These are phyloP conservation scores for Xiphydria camelus DNA, from an alignment of 2,888 invertebrate species.

Conservation along the genomic window DNA sequence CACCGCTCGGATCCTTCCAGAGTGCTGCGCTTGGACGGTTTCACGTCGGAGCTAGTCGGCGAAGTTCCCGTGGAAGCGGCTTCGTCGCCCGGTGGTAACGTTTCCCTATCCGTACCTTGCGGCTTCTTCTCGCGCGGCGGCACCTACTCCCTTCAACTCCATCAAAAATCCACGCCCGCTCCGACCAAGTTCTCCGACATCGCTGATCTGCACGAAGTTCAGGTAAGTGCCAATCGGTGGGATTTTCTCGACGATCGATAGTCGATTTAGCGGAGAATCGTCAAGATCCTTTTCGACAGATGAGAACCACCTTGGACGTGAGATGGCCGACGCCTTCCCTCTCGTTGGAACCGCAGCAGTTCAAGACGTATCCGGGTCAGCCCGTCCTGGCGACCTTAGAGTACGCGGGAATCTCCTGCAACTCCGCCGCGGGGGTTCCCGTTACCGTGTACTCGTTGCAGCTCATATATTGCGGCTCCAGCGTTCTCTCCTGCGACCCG, in stretches of 20 bases:
- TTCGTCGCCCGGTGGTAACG: slow-evolving; percentile 37
- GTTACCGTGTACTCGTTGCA: slow-evolving; percentile 67
- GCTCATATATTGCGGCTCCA: slow-evolving; percentile 78
- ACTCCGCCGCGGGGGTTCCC: slow-evolving; percentile 56
- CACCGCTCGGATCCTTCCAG: slow-evolving; percentile 35
- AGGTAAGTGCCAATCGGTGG: slow-evolving; percentile 30
- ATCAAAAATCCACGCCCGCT: slow-evolving; percentile 41
- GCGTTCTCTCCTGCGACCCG: slow-evolving; percentile 72
- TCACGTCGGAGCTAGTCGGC: slow-evolving; percentile 51
- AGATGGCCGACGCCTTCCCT: slow-evolving; percentile 79
- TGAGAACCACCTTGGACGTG: slow-evolving; percentile 68
- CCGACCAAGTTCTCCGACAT: slow-evolving; percentile 36
- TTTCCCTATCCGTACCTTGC: slow-evolving; percentile 65
- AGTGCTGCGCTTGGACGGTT: slow-evolving; percentile 61
- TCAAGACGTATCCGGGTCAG: slow-evolving; percentile 78
- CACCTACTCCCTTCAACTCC: slow-evolving; percentile 63
- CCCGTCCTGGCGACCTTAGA: slow-evolving; percentile 75
- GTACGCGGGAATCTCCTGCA: slow-evolving; percentile 74
- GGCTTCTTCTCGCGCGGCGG: slow-evolving; percentile 77
- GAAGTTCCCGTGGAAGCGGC: slow-evolving; percentile 42
- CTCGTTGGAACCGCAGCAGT: slow-evolving; percentile 73
- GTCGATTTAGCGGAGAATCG: neutral
- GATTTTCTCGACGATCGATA: neutral
- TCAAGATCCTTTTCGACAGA: slow-evolving; percentile 20
- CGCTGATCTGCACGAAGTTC: slow-evolving; percentile 35